These are phyloP conservation scores for Drosophila infuscata DNA, from an alignment of 2,888 invertebrate species.

Conservation along the genomic window DNA sequence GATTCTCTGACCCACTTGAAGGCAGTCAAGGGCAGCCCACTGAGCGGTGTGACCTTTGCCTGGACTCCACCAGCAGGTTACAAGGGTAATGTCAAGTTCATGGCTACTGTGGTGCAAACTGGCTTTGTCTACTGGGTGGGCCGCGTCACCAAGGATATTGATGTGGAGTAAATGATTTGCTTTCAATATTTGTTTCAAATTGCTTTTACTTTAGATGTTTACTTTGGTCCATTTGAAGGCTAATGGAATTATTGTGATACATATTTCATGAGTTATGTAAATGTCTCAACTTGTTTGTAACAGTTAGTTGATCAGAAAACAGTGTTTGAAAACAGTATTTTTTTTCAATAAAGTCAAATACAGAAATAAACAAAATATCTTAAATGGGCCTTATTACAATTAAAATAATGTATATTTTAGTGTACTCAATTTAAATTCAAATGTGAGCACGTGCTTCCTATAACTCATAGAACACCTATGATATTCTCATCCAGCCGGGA, in stretches of 20 bases:
- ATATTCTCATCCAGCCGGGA: constrained; percentile 65
- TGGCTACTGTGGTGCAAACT: constrained; percentile 89
- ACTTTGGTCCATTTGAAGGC: constrained; percentile 43
- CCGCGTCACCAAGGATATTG: constrained; percentile 87
- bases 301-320: constrained; percentile 33
- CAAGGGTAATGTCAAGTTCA: constrained; percentile 88
- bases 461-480: no score
- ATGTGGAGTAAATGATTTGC: constrained; percentile 84
- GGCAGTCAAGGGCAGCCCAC: constrained; percentile 85
- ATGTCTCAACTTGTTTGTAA: constrained; percentile 37
- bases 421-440: constrained; percentile 26
- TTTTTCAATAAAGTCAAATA: constrained; percentile 66
- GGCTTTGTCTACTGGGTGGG: constrained; percentile 91
- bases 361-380: constrained; percentile 6
- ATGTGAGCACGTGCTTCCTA: neutral
- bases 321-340: constrained; percentile 56
- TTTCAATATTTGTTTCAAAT: constrained; percentile 28
- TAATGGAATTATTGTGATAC: constrained; percentile 67
- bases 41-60: constrained; percentile 86
- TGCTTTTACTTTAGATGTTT: constrained; percentile 37
- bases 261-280: constrained; percentile 52
- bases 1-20: constrained; percentile 90
- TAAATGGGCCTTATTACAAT: neutral
- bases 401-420: neutral
- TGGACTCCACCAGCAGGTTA: constrained; percentile 89